Conservation (phyloP, 2,888 invertebrate species). For the Drosophila neutralis region DNA sequence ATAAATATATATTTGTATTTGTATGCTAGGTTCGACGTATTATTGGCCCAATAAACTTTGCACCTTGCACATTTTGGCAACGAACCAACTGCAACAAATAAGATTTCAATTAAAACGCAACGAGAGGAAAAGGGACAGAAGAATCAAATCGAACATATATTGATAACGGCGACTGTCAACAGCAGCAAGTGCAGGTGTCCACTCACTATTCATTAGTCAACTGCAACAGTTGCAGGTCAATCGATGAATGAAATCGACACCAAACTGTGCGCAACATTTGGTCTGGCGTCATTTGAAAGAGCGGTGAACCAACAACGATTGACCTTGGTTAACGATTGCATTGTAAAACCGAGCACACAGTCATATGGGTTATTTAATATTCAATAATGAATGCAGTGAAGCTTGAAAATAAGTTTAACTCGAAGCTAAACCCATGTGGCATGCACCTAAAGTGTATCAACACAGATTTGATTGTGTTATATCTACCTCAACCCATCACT, state of each 20-base stretch:
- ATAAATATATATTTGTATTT: slow-evolving; percentile 24
- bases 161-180: slow-evolving; percentile 20
- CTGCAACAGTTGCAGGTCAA: slow-evolving; percentile 21
- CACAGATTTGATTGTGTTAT: neutral
- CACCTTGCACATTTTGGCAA: slow-evolving; percentile 63
- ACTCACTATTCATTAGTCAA: neutral
- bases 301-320: neutral
- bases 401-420: neutral
- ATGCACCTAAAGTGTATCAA: neutral
- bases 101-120: slow-evolving; percentile 36
- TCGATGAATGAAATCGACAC: slow-evolving; percentile 16
- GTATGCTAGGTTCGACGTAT: slow-evolving; percentile 30
- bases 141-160: slow-evolving; percentile 3
- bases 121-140: neutral
- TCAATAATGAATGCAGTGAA: neutral
- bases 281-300: neutral
- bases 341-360: neutral
- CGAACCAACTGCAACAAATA: slow-evolving; percentile 42
- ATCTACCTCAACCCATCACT: neutral
- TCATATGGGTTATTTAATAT: slow-evolving; percentile 8
- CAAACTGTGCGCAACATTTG: slow-evolving; percentile 4
- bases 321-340: slow-evolving; percentile 11
- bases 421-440: neutral
- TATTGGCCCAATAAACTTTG: slow-evolving; percentile 79
- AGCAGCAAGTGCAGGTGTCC: neutral